Percentiles rank a stretch among this genome's conserved stretches.
phyloP scores from a whole-genome alignment of 1,140 invertebrate species.

The Caerostris darwini region DNA sequence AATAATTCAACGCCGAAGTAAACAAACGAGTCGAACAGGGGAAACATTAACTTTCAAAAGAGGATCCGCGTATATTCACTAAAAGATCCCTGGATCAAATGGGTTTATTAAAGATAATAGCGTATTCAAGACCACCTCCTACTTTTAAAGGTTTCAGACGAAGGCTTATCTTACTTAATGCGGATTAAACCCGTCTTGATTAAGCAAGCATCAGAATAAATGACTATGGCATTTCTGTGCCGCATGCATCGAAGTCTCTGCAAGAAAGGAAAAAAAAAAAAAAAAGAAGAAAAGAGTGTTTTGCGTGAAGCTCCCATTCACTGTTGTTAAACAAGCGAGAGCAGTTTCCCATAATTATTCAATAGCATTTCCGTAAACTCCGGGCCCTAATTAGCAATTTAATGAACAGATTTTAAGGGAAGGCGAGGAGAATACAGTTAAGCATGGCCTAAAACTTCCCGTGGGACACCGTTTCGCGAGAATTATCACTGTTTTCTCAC shows the following conservation, averaged over 20 bases:
- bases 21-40: neutral
- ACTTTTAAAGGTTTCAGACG: neutral
- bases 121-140: neutral
- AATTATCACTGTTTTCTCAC: conserved; percentile 49
- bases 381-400: conserved; percentile 67
- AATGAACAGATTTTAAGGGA: conserved; percentile 72
- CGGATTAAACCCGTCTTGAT: conserved; percentile 28
- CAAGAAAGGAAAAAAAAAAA: too few species aligned
- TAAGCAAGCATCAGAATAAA: conserved; percentile 21
- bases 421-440: neutral
- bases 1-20: neutral
- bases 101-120: conserved; percentile 16
- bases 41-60: neutral
- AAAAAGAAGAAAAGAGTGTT: too few species aligned
- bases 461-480: neutral
- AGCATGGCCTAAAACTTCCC: conserved; percentile 29
- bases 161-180: conserved; percentile 19
- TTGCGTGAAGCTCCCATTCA: neutral
- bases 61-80: neutral
- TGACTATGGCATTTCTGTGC: neutral
- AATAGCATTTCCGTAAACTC: conserved; percentile 55
- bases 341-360: conserved; percentile 47
- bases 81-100: neutral
- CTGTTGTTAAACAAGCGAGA: conserved; percentile 28
- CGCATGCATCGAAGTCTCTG: too few species aligned